These are phyloP conservation scores for Geotrypetes seraphini DNA, from an alignment of 2,797 vertebrate species.

Conservation along the genomic window DNA sequence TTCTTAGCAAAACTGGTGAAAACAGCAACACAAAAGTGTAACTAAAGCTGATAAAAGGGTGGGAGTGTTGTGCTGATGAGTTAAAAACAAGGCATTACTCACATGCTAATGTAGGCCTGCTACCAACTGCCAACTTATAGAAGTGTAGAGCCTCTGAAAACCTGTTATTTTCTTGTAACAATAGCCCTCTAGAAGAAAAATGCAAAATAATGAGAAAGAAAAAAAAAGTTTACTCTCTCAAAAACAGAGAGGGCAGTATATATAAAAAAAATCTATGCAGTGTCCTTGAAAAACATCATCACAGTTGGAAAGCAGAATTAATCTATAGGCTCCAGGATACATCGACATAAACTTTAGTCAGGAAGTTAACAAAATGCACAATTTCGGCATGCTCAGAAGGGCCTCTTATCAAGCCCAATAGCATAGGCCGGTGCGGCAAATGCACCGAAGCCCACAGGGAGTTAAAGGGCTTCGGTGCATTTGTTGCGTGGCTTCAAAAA, in stretches of 20 bases:
- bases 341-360: slow-evolving; percentile 2
- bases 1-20: too few species aligned
- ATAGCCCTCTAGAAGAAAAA: slow-evolving; percentile 68
- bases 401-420: too few species aligned
- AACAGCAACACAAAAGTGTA: too few species aligned
- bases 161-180: slow-evolving; percentile 95
- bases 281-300: not conserved
- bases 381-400: not conserved
- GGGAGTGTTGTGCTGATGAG: too few species aligned
- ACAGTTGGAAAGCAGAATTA: not conserved
- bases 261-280: too few species aligned
- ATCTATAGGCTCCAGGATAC: not conserved
- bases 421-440: too few species aligned
- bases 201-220: slow-evolving; percentile 8
- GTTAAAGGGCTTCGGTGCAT: too few species aligned
- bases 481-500: too few species aligned
- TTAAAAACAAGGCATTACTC: slow-evolving; percentile 54
- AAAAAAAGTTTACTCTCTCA: too few species aligned
- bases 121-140: slow-evolving; percentile 94
- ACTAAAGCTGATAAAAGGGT: too few species aligned
- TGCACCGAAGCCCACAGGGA: too few species aligned
- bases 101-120: slow-evolving; percentile 96
- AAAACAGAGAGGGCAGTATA: too few species aligned
- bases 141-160: slow-evolving; percentile 93
- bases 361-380: not conserved